A percentile compares a stretch with the other conserved stretches of the same genome.
These are phyloP conservation scores for Plutomurus gul DNA, from an alignment of 1,140 invertebrate species.

Conservation along the genomic window DNA sequence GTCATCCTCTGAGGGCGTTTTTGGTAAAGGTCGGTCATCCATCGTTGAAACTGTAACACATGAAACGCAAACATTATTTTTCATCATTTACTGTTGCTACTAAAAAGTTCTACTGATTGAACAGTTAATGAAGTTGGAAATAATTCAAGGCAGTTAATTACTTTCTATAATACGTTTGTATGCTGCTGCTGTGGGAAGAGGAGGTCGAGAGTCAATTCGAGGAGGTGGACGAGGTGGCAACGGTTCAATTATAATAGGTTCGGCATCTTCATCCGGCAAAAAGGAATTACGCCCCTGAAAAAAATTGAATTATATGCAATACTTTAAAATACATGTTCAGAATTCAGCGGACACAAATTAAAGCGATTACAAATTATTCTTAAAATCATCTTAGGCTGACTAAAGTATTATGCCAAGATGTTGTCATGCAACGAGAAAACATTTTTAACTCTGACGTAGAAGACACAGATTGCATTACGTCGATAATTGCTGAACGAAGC, in stretches of 20 bases:
- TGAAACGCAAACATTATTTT: neutral
- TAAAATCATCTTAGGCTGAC: no score
- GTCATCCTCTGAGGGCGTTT: neutral
- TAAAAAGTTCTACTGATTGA: no score
- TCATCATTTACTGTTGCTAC: no score
- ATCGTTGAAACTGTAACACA: neutral
- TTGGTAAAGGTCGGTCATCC: slow-evolving; percentile 5
- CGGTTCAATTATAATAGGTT: neutral
- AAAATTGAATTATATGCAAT: slow-evolving; percentile 7
- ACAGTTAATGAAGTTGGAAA: no score
- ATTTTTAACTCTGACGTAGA: no score
- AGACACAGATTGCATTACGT: no score
- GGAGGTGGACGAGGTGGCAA: slow-evolving; percentile 32
- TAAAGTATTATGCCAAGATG: no score
- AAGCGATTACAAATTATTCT: no score
- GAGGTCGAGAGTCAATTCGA: neutral
- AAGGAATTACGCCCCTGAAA: slow-evolving; percentile 45
- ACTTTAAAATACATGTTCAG: no score
- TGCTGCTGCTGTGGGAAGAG: neutral
- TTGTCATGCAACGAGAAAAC: no score
- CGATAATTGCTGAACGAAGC: no score
- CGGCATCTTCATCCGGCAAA: slow-evolving; percentile 37
- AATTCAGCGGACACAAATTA: no score
- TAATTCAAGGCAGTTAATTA: neutral
- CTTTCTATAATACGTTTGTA: slow-evolving; percentile 6